These are phyloP conservation scores for Portunus trituberculatus DNA, from an alignment of 1,140 invertebrate species.

Conservation along the genomic window DNA sequence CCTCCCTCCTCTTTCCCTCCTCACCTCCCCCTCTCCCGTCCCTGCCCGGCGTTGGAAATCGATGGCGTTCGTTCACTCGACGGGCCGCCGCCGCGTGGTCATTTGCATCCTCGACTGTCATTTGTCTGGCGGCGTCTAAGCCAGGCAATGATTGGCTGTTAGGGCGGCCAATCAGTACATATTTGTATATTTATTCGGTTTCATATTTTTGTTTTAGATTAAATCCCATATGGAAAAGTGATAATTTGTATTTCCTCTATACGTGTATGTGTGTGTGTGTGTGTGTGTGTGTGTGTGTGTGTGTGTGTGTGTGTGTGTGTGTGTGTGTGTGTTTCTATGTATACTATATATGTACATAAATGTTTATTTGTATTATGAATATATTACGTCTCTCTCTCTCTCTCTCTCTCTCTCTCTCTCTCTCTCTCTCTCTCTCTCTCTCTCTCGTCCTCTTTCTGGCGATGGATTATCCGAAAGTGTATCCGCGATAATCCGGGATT, in stretches of 20 bases:
- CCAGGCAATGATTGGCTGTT: background rate
- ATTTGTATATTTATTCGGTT: background rate
- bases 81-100: background rate
- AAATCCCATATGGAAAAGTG: background rate
- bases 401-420: background rate
- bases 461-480: conserved; percentile 40
- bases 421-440: conserved; percentile 48
- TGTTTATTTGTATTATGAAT: too few relatives aligned
- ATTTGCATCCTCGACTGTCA: conserved; percentile 4
- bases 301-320: background rate
- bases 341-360: background rate
- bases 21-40: background rate
- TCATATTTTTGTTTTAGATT: background rate
- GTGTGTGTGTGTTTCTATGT: background rate
- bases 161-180: conserved; percentile 7
- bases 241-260: background rate
- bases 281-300: background rate
- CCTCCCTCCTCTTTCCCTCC: background rate
- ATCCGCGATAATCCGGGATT: conserved; percentile 49
- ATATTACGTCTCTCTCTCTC: background rate
- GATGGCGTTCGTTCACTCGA: background rate
- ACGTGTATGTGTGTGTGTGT: background rate
- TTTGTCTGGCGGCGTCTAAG: conserved; percentile 2
- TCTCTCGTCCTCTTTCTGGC: background rate
- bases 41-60: background rate